Evolutionary conservation across 1,140 invertebrate species (phyloP).

Genomic region (Drosophila kohkoa): DNA sequence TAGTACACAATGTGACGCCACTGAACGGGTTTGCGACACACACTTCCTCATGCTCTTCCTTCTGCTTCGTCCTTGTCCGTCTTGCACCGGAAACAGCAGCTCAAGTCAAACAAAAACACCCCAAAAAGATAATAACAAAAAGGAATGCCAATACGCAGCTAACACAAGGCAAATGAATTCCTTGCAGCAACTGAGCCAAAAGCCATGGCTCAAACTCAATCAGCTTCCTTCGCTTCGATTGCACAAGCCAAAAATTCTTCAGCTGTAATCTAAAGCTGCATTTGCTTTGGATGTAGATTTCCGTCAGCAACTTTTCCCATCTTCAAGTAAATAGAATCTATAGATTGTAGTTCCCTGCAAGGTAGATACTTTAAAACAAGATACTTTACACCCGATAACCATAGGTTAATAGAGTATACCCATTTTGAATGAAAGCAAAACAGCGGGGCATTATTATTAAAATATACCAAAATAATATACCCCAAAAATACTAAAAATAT

Average conservation of each 20-base stretch:
- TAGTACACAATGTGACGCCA: conserved; percentile 29
- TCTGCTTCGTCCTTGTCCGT: neutral
- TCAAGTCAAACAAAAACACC: conserved; percentile 9
- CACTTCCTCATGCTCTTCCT: neutral
- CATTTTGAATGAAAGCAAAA: too few species aligned
- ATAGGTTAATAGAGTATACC: too few species aligned
- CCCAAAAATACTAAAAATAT: too few species aligned
- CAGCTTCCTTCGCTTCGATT: conserved; percentile 1
- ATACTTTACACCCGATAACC: too few species aligned
- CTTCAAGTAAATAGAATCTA: too few species aligned
- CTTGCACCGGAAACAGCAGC: conserved; percentile 29
- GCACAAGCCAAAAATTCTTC: neutral
- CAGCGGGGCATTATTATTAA: too few species aligned
- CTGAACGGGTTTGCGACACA: neutral
- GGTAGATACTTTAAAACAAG: too few species aligned
- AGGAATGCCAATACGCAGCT: conserved; percentile 8
- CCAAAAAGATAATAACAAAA: conserved; percentile 46
- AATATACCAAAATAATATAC: too few species aligned
- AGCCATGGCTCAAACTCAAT: conserved; percentile 23
- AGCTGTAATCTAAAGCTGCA: conserved; percentile 12
- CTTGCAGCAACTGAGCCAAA: conserved; percentile 23
- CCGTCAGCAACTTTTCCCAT: neutral
- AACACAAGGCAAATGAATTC: conserved; percentile 58
- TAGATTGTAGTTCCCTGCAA: too few species aligned
- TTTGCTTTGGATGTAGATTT: conserved; percentile 5